phyloP scores from a whole-genome alignment of 2,113 vertebrate species.

The Psittacus erithacus region DNA sequence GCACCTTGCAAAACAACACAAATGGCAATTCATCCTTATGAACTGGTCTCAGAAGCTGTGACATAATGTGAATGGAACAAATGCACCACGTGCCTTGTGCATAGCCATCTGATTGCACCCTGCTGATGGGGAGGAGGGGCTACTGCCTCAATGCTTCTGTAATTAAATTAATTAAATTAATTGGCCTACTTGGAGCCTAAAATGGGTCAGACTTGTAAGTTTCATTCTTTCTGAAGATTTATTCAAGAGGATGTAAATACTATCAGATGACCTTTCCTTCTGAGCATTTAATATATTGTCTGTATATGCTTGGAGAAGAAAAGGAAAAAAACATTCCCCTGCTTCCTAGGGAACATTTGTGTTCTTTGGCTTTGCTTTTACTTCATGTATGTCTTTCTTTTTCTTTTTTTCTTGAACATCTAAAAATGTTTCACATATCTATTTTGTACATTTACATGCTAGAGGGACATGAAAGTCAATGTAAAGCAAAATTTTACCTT shows the following conservation, averaged over 20 bases:
- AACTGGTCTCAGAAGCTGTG: not conserved
- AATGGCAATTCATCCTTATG: not conserved
- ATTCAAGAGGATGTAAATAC: not conserved
- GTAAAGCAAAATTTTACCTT: not conserved
- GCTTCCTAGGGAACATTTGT: not conserved
- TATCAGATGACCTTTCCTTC: not conserved
- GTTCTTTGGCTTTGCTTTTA: not conserved
- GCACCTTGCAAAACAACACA: not conserved
- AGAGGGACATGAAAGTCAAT: not conserved
- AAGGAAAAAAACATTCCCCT: not conserved
- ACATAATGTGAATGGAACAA: not conserved
- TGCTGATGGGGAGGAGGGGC: not conserved
- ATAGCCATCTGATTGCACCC: not conserved
- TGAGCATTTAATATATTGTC: not conserved
- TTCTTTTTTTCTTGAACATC: not conserved
- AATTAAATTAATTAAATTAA: not conserved
- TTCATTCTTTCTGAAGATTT: not conserved
- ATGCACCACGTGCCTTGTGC: rapidly evolving
- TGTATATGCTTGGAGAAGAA: not conserved
- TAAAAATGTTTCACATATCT: not conserved
- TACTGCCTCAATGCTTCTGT: not conserved
- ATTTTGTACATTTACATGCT: not conserved
- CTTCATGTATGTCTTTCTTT: not conserved
- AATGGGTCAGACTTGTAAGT: not conserved
- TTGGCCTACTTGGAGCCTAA: not conserved